Percentiles rank a stretch among this genome's conserved stretches.
These are phyloP conservation scores for Hypomecis punctinalis DNA, from an alignment of 2,888 invertebrate genomes.

Conservation along the genomic window DNA sequence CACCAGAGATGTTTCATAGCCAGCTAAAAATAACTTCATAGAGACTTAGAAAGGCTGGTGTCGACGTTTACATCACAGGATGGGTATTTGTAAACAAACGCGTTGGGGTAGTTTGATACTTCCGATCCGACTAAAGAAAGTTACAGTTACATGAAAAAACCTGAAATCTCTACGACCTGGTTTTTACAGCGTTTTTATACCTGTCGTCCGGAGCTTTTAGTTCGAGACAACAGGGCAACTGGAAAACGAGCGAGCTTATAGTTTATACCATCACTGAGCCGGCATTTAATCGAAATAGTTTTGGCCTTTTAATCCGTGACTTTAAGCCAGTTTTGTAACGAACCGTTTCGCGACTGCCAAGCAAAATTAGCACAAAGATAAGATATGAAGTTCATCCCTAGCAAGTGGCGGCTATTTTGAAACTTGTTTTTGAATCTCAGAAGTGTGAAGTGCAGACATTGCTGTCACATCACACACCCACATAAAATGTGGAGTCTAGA, in stretches of 20 bases:
- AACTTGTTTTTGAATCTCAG: not conserved
- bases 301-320: slow-evolving; percentile 3
- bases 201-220: not conserved
- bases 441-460: not conserved
- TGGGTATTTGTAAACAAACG: slow-evolving; percentile 41
- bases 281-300: slow-evolving; percentile 2
- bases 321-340: not conserved
- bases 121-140: not conserved
- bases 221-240: not conserved
- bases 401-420: not conserved
- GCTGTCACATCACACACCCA: not conserved
- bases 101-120: slow-evolving; percentile 1
- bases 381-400: not conserved
- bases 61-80: slow-evolving; percentile 17
- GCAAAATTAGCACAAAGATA: not conserved
- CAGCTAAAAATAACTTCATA: slow-evolving; percentile 19
- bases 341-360: not conserved
- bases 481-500: not conserved
- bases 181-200: not conserved
- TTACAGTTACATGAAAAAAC: no score
- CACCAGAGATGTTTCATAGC: slow-evolving; percentile 11
- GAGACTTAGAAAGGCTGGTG: slow-evolving; percentile 17
- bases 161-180: not conserved
- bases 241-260: not conserved
- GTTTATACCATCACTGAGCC: not conserved